Conservation (phyloP, 2,113 vertebrate genomes). For the Cathartes aura region DNA sequence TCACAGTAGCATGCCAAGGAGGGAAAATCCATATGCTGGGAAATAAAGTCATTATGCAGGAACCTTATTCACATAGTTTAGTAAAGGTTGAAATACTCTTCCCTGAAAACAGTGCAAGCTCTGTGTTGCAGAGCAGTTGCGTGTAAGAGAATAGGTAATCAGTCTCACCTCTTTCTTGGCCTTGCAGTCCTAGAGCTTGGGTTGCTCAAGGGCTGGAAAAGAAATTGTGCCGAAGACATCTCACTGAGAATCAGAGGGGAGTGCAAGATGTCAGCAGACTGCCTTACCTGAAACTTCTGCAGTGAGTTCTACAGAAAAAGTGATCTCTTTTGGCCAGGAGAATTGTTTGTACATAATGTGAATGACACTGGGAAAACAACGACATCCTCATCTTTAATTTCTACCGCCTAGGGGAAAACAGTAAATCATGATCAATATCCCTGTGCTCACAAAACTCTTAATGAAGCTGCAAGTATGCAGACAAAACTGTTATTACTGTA, state of each 20-base stretch:
- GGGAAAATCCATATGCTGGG: neutral
- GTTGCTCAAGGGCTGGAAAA: neutral
- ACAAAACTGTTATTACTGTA: neutral
- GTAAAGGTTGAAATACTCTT: neutral
- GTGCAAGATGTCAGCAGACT: neutral
- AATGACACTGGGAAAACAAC: rapidly evolving
- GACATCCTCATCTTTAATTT: neutral
- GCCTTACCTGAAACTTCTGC: neutral
- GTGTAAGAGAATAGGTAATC: rapidly evolving
- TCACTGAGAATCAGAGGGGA: neutral
- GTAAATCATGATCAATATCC: neutral
- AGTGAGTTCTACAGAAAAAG: neutral
- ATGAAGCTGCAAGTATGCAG: neutral
- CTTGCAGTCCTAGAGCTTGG: neutral
- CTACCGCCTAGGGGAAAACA: neutral
- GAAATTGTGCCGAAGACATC: no score
- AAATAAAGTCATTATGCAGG: neutral
- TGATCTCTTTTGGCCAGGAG: neutral
- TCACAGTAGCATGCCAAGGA: neutral
- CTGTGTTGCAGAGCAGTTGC: neutral
- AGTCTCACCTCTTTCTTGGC: neutral
- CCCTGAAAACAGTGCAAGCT: neutral
- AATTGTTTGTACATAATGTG: neutral
- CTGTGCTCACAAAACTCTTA: neutral
- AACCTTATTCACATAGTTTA: neutral